phyloP scores from a whole-genome alignment of 1,140 invertebrate genomes.

The Ptiloglossa arizonensis region DNA sequence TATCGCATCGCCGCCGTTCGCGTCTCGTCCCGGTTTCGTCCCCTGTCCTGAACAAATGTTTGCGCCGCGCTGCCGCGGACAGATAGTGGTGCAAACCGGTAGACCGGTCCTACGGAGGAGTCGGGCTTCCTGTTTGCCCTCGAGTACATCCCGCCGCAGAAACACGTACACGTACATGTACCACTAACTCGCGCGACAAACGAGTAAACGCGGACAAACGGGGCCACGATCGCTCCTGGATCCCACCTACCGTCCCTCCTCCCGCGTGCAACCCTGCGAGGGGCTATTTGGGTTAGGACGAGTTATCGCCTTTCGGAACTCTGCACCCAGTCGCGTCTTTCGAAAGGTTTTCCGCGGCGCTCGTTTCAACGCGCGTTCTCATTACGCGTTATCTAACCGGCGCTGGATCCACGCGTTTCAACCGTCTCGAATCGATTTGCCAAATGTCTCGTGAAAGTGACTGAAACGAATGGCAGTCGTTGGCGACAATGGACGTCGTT shows the following conservation, averaged over 20 bases:
- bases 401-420: too few species aligned
- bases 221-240: conserved; percentile 7
- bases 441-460: too few species aligned
- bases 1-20: conserved; percentile 65
- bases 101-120: conserved; percentile 60
- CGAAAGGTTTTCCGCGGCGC: conserved; percentile 37
- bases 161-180: background rate
- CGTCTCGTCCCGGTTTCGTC: conserved; percentile 57
- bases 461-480: too few species aligned
- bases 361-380: background rate
- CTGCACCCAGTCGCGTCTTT: conserved; percentile 35
- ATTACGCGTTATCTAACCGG: conserved; percentile 32
- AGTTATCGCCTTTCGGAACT: conserved; percentile 61
- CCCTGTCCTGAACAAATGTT: conserved; percentile 75
- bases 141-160: conserved; percentile 17
- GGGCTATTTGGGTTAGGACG: conserved; percentile 48
- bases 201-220: conserved; percentile 21
- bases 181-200: conserved; percentile 26
- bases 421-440: too few species aligned
- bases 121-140: conserved; percentile 70
- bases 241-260: conserved; percentile 10
- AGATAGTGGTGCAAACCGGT: conserved; percentile 61
- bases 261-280: conserved; percentile 2
- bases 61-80: conserved; percentile 64
- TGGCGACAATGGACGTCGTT: too few species aligned